These are phyloP conservation scores for Anhinga anhinga DNA, from an alignment of 2,113 vertebrate genomes.

Conservation along the genomic window DNA sequence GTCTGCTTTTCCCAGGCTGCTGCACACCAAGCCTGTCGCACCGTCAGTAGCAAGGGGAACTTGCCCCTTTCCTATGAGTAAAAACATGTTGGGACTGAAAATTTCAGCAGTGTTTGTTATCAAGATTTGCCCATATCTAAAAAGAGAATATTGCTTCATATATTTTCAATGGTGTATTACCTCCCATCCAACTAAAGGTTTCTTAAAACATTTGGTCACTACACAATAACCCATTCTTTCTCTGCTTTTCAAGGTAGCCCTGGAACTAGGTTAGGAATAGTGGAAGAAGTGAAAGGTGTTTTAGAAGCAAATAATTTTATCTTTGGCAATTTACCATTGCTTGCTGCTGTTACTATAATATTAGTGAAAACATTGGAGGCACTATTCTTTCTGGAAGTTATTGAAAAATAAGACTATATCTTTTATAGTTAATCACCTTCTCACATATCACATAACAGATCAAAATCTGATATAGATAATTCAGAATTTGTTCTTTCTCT, in stretches of 20 bases:
- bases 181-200: background rate
- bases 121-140: background rate
- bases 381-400: background rate
- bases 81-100: background rate
- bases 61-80: background rate
- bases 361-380: background rate
- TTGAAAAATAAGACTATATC: background rate
- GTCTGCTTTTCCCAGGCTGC: background rate
- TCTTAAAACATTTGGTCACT: background rate
- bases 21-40: accelerated
- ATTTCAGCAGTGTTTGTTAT: background rate
- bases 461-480: background rate
- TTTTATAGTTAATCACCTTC: background rate
- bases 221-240: background rate
- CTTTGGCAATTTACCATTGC: background rate
- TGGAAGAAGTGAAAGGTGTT: background rate
- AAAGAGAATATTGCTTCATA: background rate
- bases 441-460: background rate
- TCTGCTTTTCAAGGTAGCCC: background rate
- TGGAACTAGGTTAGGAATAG: background rate
- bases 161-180: background rate
- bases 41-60: background rate
- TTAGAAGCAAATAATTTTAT: background rate
- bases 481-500: background rate
- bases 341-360: background rate